Base-by-base conservation (phyloP, 2,113 vertebrate genomes). In the Toxotes jaculatrix region DNA sequence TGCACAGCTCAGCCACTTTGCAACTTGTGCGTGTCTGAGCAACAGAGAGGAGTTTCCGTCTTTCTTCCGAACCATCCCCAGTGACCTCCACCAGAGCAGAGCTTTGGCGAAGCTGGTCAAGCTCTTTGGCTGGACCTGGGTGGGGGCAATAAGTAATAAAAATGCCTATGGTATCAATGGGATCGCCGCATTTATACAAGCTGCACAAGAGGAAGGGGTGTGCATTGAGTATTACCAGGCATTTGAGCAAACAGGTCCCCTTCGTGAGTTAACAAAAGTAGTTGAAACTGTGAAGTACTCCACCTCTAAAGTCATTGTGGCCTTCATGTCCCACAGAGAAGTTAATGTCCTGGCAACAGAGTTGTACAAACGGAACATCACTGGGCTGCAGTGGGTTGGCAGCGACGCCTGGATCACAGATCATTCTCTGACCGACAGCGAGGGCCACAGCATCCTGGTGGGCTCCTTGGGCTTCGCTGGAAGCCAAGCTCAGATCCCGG, bases 381-480 rank as follows among this genome's bases (percentile, higher is more conserved):
- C 91, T 60, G 94, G 93, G 5, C 75, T 94, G 64, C 95, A 96
- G 83, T 95, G 91, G 92, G 86, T 95, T 1, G 95, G 94, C 61
- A 96, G 95, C 49, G 95, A 96, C 6, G 95, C 95, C 45, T 96
- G 95, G 95, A 94, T 96, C 82, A 95, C 94, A 47, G 95, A 95
- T 81, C 74, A 85, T 40, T 95, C 94, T 6, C 87, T 96, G 7
- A 77, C 83, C 53, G 90, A 92, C 45, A 89, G 69, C 12, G 77
- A 88, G 38, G 93, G 90, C 10, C 74, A 92, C 68, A 59, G 68
- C 32, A 36, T 90, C 72, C 88, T 96, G 3, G 66, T 85, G 42
- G 95, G 95, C 12, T 93, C 95, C 0, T 67, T 96, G 0, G 95
- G 95, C 10, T 96, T 96, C 31, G 80, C 87, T 38, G 92, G 95